These are phyloP conservation scores for Tamias sibiricus DNA, from an alignment of 2,113 vertebrate species.

Conservation along the genomic window DNA sequence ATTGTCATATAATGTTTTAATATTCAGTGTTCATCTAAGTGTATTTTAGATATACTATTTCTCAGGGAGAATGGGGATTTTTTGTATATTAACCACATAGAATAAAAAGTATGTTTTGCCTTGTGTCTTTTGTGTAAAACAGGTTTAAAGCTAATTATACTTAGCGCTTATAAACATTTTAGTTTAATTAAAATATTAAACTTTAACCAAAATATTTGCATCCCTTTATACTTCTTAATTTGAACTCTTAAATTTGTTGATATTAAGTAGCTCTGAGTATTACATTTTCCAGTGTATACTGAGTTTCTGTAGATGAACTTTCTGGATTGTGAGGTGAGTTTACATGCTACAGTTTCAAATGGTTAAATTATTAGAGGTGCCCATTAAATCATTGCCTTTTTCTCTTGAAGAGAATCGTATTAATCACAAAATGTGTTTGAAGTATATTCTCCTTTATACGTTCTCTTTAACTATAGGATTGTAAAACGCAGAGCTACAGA, in stretches of 20 bases:
- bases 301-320: background rate
- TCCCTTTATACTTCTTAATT: constrained; percentile 17
- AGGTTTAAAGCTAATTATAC: background rate
- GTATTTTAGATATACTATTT: constrained; percentile 46
- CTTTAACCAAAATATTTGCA: background rate
- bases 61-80: constrained; percentile 33
- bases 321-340: constrained; percentile 19
- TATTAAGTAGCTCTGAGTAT: background rate
- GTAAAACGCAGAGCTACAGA: background rate
- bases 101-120: constrained; percentile 62
- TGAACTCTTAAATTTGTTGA: background rate
- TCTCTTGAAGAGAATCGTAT: background rate
- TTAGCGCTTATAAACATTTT: background rate
- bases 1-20: background rate
- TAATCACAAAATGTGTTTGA: background rate
- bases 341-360: background rate
- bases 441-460: constrained; percentile 36
- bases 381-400: background rate
- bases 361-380: background rate
- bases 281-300: background rate
- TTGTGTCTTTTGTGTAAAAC: constrained; percentile 40
- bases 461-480: background rate
- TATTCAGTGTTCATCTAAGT: background rate
- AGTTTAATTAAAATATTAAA: constrained; percentile 59
- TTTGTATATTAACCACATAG: constrained; percentile 52